Base-by-base conservation (phyloP, 2,888 invertebrate species). In the Notocelia uddmanniana region DNA sequence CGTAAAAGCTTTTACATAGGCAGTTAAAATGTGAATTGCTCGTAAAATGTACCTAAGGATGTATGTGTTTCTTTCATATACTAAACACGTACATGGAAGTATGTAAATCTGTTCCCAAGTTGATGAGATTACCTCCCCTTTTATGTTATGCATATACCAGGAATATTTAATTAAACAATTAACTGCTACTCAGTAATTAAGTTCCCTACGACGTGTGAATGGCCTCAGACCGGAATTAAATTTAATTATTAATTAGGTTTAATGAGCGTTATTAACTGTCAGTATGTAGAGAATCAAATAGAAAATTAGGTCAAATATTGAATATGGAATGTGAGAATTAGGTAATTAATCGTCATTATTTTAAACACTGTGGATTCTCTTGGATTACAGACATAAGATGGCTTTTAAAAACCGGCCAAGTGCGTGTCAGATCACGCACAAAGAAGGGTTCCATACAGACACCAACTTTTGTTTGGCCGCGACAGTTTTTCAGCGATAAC, bases 101-200 rank as follows among this genome's bases (percentile, higher is more conserved):
- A 18, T 26, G 21, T 45, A 37, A 45, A 55, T 63, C 48, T 63
- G 31, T 9, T 57, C 13, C 57, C 18, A 26, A 26, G 19, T 52
- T 54, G 26, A 62, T 37, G 31, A 62, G 54, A 58, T 68, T 60
- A 69, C 41, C 45, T 59, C 59, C 45, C 19, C 50, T 57, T 63
- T 58, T 69, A 69, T 26, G 19, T 48, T 48, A 58, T 52, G 23
- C 54, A 23, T 37, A 23, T 48, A 55, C 63, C 31, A 55, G 50
- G 45, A 55, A 66, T 31, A 71, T 71, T 54, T 57, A 66, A 71
- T 71, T 71, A 59, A 52, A 66, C 54, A 60, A 71, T 71, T 71
- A 71, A 66, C 59, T 45, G 31, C 21, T 55, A 57, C 52, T 48
- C 37, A 52, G 31, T 69, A 59, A 71, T 71, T 66, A 59, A 54